These are phyloP conservation scores for Perca flavescens DNA, from an alignment of 2,113 vertebrate genomes.

Conservation along the genomic window DNA sequence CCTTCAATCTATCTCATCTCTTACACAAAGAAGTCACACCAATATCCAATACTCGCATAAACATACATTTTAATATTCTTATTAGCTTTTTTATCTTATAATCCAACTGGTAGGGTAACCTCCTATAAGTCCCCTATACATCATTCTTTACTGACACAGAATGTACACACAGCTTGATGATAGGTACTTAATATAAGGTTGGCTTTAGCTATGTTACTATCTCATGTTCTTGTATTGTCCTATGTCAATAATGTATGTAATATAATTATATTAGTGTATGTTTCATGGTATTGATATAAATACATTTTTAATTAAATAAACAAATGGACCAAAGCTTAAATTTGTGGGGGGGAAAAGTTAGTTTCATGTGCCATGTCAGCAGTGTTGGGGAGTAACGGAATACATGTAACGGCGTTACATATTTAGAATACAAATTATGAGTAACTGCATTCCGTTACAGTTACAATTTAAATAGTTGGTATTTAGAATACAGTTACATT, in stretches of 20 bases:
- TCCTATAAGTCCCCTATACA: no score
- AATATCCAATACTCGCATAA: neutral
- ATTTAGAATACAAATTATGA: no score
- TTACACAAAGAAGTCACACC: neutral
- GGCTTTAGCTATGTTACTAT: neutral
- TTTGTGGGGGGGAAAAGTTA: neutral
- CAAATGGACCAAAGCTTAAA: neutral
- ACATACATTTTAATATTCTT: constrained; percentile 2
- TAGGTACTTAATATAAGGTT: neutral
- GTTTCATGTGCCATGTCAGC: no score
- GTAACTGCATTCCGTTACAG: no score
- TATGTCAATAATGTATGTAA: neutral
- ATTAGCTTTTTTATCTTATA: neutral
- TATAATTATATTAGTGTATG: neutral
- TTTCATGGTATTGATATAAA: neutral
- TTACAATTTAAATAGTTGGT: no score
- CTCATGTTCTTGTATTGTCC: neutral
- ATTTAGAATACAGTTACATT: no score
- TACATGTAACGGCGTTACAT: no score
- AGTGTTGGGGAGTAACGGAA: no score
- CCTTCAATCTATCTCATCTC: neutral
- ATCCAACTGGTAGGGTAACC: neutral
- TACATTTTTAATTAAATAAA: neutral
- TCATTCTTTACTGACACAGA: neutral
- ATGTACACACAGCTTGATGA: neutral